These are phyloP conservation scores for Denticeps clupeoides DNA, from an alignment of 2,797 vertebrate species.

Conservation along the genomic window DNA sequence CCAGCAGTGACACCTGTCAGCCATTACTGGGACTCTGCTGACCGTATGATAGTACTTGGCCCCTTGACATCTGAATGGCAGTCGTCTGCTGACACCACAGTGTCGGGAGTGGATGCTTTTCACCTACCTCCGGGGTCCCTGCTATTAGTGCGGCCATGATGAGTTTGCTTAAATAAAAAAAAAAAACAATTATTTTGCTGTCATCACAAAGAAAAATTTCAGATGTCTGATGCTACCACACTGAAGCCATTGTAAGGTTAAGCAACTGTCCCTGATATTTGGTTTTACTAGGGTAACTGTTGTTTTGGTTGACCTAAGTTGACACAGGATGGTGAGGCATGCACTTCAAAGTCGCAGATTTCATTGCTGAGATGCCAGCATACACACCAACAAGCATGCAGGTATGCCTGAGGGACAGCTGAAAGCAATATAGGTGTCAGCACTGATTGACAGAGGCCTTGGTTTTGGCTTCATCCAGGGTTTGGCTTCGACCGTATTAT, in stretches of 20 bases:
- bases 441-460: background rate
- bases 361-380: slow-evolving; percentile 12
- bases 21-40: slow-evolving; percentile 44
- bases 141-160: too few relatives aligned
- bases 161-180: too few relatives aligned
- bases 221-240: too few relatives aligned
- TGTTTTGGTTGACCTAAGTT: slow-evolving; percentile 12
- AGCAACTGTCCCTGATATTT: too few relatives aligned
- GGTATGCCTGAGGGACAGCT: slow-evolving; percentile 8
- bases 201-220: too few relatives aligned
- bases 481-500: too few relatives aligned
- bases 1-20: slow-evolving; percentile 43
- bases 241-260: too few relatives aligned
- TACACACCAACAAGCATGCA: background rate
- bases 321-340: background rate
- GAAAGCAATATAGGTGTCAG: slow-evolving; percentile 13
- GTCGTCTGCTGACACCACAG: slow-evolving; percentile 1
- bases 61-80: slow-evolving; percentile 19
- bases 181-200: too few relatives aligned
- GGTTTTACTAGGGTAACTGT: slow-evolving; percentile 13
- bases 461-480: background rate
- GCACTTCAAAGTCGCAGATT: slow-evolving; percentile 9
- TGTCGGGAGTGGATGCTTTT: background rate
- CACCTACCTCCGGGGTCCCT: too few relatives aligned
- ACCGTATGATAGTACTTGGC: slow-evolving; percentile 50